These are phyloP conservation scores for Scaptodrosophila lebanonensis DNA, from an alignment of 1,140 invertebrate species.

Conservation along the genomic window DNA sequence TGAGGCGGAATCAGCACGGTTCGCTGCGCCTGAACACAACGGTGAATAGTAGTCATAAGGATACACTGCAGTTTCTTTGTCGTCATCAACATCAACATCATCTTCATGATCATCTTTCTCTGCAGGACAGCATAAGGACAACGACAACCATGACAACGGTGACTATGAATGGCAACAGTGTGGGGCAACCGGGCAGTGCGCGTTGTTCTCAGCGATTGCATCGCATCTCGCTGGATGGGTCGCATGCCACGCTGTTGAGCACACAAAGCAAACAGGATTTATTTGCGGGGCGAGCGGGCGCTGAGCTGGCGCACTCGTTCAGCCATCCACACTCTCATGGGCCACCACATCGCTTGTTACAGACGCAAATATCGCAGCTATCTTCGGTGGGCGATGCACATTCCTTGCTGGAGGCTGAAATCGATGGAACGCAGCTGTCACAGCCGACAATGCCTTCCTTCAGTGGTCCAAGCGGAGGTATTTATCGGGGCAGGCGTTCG, in stretches of 20 bases:
- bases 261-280: slow-evolving; percentile 69
- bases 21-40: slow-evolving; percentile 61
- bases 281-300: slow-evolving; percentile 28
- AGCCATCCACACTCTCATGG: not conserved
- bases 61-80: slow-evolving; percentile 1
- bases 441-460: no score
- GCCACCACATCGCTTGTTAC: slow-evolving; percentile 47
- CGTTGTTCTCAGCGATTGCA: slow-evolving; percentile 45
- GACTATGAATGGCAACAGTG: slow-evolving; percentile 42
- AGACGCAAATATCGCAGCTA: slow-evolving; percentile 67
- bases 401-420: slow-evolving; percentile 60
- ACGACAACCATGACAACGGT: slow-evolving; percentile 68
- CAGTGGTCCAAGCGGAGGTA: no score
- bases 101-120: slow-evolving; percentile 7
- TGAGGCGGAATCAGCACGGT: slow-evolving; percentile 57
- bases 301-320: not conserved
- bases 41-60: slow-evolving; percentile 28
- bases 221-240: slow-evolving; percentile 58
- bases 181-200: slow-evolving; percentile 4
- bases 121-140: slow-evolving; percentile 71
- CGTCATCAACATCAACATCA: no score
- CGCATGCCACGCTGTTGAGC: slow-evolving; percentile 76
- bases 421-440: no score
- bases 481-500: not conserved
- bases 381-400: slow-evolving; percentile 69